Conservation (phyloP, 2,888 invertebrate genomes). For the Graphium colonna region DNA sequence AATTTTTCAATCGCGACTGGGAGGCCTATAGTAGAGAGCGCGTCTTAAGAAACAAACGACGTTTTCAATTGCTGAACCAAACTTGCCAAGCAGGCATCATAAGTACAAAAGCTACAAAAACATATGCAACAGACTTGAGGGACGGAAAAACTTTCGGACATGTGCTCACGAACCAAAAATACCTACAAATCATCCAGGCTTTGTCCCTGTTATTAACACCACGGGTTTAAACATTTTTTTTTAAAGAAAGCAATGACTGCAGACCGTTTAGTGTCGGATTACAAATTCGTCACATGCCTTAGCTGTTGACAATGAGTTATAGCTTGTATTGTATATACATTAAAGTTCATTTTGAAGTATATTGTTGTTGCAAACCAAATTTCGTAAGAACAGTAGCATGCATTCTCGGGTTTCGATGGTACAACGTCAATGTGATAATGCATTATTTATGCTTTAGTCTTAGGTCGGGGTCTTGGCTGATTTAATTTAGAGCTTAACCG, state of each 20-base stretch:
- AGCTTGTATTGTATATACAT: conserved; percentile 28
- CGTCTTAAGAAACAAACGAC: too few species aligned
- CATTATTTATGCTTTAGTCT: conserved; percentile 35
- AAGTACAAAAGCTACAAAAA: too few species aligned
- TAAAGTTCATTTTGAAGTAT: conserved; percentile 29
- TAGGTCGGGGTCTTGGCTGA: conserved; percentile 24
- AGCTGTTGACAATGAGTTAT: conserved; percentile 28
- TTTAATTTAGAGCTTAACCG: too few species aligned
- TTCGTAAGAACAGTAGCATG: conserved; percentile 53
- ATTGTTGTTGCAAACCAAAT: conserved; percentile 39
- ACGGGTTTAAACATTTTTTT: conserved; percentile 35
- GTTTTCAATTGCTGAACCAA: too few species aligned
- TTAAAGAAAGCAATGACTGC: conserved; percentile 53
- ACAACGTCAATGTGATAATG: conserved; percentile 36
- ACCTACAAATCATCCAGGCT: neutral
- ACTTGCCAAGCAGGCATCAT: too few species aligned
- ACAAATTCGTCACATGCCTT: conserved; percentile 58
- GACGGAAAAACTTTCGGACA: neutral
- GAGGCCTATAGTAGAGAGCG: too few species aligned
- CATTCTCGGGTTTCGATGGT: conserved; percentile 51
- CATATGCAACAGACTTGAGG: too few species aligned
- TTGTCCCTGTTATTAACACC: conserved; percentile 18
- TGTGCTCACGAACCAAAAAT: neutral
- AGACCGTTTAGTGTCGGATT: conserved; percentile 55
- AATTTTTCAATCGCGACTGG: too few species aligned